These are phyloP conservation scores for Nilaparvata lugens DNA, from an alignment of 1,140 invertebrate species.

Conservation along the genomic window DNA sequence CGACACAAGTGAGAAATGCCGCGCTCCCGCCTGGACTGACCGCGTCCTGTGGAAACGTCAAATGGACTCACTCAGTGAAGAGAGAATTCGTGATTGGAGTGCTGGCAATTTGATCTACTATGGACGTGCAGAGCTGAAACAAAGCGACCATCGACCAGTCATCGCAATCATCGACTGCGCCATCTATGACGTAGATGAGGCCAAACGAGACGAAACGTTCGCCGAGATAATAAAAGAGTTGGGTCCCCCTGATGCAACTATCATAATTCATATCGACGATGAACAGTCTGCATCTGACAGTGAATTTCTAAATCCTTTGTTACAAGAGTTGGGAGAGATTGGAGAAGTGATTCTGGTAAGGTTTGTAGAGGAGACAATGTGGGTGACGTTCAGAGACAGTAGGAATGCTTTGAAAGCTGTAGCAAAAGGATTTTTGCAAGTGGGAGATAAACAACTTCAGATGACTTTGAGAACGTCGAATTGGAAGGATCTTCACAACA, in stretches of 20 bases:
- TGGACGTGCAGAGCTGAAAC: conserved; percentile 88
- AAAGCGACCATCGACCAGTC: conserved; percentile 95
- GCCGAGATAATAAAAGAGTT: conserved; percentile 74
- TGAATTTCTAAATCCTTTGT: conserved; percentile 56
- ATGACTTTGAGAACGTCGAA: conserved; percentile 74
- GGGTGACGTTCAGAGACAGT: conserved; percentile 82
- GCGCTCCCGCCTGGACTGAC: conserved; percentile 97
- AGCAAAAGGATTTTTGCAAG: conserved; percentile 39
- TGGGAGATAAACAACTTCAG: conserved; percentile 49
- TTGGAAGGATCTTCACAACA: conserved; percentile 69
- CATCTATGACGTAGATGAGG: conserved; percentile 63
- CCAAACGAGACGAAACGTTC: conserved; percentile 64
- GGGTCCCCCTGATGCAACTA: conserved; percentile 92
- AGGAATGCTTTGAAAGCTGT: conserved; percentile 70
- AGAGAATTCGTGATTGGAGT: conserved; percentile 45
- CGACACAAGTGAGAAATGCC: conserved; percentile 96
- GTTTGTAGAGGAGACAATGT: conserved; percentile 81
- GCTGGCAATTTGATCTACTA: conserved; percentile 80
- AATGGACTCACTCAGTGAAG: conserved; percentile 43
- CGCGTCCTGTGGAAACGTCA: conserved; percentile 82
- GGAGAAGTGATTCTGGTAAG: conserved; percentile 84
- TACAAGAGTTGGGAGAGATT: conserved; percentile 62
- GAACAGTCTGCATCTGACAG: conserved; percentile 47
- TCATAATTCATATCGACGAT: conserved; percentile 58
- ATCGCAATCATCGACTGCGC: conserved; percentile 85